Base-by-base conservation (phyloP, 2,888 invertebrate genomes). In the Nomada fabriciana region DNA sequence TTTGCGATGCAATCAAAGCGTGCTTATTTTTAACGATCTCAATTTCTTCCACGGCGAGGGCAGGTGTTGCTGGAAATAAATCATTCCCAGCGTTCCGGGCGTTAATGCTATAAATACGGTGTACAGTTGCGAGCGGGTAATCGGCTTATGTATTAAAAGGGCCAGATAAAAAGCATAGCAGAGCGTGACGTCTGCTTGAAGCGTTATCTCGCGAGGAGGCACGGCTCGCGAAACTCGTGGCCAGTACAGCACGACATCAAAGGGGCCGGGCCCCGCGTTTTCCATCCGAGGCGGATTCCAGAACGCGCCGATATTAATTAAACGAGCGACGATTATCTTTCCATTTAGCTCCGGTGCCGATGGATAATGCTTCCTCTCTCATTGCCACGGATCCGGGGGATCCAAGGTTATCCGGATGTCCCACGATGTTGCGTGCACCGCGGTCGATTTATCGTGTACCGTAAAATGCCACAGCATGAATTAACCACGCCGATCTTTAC, bases 401-500 rank as follows among this genome's bases (percentile, higher is more conserved):
- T 52, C 75, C 82, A 87, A 87, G 78, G 78, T 59, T 83, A 68
- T 57, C 76, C 75, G 73, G 59, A 64, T 57, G 77, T 82, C 75
- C 59, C 76, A 67, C 76, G 80, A n/a, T 60, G 76, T 53, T 53
- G 43, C 18, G 42, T 25, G 57, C 60, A 18, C 36, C 20, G 64
- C 36, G 36, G 47, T 36, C 80, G 78, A 86, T 88, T 83, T 88
- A 86, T 88, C 68, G 77, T 57, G 50, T 65, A 72, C 65, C 63
- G 74, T 76, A 60, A 79, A 80, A 74, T 73, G 71, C 75, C 52
- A 65, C 74, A 74, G 80, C 76, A 76, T 78, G 86, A 84, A 88
- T 88, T 88, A 87, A 87, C 79, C 64, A 53, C 70, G 70, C 76
- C 81, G 84, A 86, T 84, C 83, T 86, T 84, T 88, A 83, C 80